A percentile compares a stretch with the other conserved stretches of the same genome.
phyloP scores from a whole-genome alignment of 2,888 invertebrate genomes.

The Lepas anatifera region DNA sequence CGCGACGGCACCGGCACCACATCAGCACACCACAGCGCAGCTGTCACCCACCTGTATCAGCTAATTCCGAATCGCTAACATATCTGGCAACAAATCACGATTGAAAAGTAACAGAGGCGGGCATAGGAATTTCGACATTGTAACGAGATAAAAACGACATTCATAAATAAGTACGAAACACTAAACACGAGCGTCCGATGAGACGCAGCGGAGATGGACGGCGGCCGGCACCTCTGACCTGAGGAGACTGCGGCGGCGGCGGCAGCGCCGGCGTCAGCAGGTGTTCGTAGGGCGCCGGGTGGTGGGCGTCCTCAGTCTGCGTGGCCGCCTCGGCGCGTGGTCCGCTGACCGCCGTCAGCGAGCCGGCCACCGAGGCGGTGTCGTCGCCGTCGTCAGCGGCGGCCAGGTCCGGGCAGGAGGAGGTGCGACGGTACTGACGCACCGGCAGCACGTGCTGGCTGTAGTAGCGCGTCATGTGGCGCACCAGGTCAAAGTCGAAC shows the following conservation, averaged over 20 bases:
- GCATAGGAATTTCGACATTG: too few relatives aligned
- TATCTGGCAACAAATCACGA: too few relatives aligned
- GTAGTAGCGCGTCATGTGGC: slow-evolving; percentile 7
- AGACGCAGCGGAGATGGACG: too few relatives aligned
- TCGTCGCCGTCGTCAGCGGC: neutral
- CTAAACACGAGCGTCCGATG: too few relatives aligned
- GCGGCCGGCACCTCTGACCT: neutral
- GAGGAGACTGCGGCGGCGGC: neutral
- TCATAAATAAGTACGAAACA: too few relatives aligned
- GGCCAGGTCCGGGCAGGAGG: neutral
- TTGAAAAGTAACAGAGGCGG: too few relatives aligned
- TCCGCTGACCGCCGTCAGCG: neutral
- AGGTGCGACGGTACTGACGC: slow-evolving; percentile 2
- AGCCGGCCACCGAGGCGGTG: neutral
- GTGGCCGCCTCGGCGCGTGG: neutral
- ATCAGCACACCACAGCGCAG: too few relatives aligned
- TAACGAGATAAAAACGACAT: too few relatives aligned
- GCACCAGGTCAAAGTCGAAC: slow-evolving; percentile 7
- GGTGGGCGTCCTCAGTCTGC: neutral
- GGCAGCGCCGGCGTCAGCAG: slow-evolving; percentile 4
- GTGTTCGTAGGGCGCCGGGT: slow-evolving; percentile 5
- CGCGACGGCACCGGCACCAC: too few relatives aligned
- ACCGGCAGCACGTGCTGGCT: slow-evolving; percentile 4
- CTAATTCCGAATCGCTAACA: too few relatives aligned
- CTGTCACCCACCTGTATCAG: too few relatives aligned